phyloP scores from a whole-genome alignment of 2,113 vertebrate species.

The Cygnus atratus region DNA sequence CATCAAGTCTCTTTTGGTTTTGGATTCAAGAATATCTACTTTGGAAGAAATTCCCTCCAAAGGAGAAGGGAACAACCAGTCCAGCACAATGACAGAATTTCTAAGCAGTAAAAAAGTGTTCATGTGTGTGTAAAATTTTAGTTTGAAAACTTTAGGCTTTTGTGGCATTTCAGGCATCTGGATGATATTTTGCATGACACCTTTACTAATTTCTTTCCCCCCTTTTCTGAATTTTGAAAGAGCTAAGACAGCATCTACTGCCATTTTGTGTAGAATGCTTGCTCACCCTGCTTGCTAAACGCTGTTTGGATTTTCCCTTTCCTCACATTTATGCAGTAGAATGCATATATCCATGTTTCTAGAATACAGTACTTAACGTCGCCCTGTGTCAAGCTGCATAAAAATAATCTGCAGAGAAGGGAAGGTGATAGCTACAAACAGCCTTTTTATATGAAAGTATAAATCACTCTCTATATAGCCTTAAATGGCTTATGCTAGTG shows the following conservation, averaged over 20 bases:
- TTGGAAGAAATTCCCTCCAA: neutral
- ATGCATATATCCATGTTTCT: neutral
- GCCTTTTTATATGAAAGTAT: neutral
- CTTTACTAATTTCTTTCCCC: neutral
- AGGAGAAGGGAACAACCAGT: neutral
- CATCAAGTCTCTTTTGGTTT: neutral
- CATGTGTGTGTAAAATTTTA: neutral
- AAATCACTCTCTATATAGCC: neutral
- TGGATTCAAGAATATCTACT: neutral
- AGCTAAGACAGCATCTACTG: neutral
- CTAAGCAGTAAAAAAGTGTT: neutral
- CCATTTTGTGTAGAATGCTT: neutral
- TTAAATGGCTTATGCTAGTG: neutral
- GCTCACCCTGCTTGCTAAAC: neutral
- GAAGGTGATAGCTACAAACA: neutral
- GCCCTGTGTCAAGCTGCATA: neutral
- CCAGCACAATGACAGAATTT: neutral
- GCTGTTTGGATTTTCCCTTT: neutral
- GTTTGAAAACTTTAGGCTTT: neutral
- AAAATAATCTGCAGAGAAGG: neutral
- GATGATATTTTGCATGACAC: neutral
- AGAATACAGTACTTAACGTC: accelerated
- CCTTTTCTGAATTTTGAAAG: neutral
- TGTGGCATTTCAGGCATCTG: neutral
- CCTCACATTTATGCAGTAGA: neutral